Base-by-base conservation (phyloP, 1,140 invertebrate genomes). In the Capitella teleta region DNA sequence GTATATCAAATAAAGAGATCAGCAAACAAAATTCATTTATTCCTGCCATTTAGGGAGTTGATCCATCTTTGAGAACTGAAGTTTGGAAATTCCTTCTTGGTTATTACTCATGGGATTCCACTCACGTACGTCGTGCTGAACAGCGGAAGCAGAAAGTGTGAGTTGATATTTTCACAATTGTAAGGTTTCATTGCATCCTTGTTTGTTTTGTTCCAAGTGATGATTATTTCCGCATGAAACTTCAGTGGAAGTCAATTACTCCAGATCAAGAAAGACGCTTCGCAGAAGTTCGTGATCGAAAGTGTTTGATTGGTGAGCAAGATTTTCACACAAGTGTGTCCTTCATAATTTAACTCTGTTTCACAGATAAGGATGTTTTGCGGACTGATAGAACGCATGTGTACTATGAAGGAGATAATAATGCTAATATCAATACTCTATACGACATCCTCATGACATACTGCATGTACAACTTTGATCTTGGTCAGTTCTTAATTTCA, bases 391-490 rank as follows among this genome's bases (percentile, higher is more conserved):
- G 96, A 61, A 86, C 83, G 4, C 81, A 92, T 62, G 80, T 83
- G 8, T 98, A 86, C 68, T 99, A 85, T 71, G 80, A 84, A 24
- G 91, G 90, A 1, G 88, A 95, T 54, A 80, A 90, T 59, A 95
- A 95, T 74, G 78, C 82, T 8, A 92, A 98, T 74, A 73, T 98
- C 26, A 73, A 79, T 48, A 77, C 85, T 18, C 71, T 98, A 1
- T 81, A 85, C 59, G 87, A 96, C 63, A 89, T 98, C 62, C 76
- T 99, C 1, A 94, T 98, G 87, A 98, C 94, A 0, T 98, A 98
- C 69, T 84, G 92, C n/a, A 97, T 98, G 93, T 97, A 96, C 67
- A 96, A 98, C 74, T 98, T 98, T 74, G 94, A 98, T 76, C 74
- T 98, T 52, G 93, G 92, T 60, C 57, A 64, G 61, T 53, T 24